These are phyloP conservation scores for Megaceryle torquata DNA, from an alignment of 2,113 vertebrate species.

Conservation along the genomic window DNA sequence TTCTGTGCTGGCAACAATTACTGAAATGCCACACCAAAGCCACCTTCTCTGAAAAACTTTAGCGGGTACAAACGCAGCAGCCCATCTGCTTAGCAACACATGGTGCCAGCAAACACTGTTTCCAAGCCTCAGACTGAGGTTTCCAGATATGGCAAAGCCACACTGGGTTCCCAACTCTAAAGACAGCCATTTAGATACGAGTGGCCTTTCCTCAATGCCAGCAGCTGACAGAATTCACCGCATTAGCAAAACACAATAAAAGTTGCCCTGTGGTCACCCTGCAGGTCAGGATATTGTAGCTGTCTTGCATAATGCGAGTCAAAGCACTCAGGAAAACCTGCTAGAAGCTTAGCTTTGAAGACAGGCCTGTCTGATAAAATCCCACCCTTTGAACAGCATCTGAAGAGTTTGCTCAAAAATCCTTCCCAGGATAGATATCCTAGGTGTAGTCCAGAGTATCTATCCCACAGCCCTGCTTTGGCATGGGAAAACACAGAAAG, in stretches of 20 bases:
- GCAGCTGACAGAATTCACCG: background rate
- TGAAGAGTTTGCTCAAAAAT: background rate
- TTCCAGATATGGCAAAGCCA: background rate
- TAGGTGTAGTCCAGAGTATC: background rate
- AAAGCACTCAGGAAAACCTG: background rate
- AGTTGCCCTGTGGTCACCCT: background rate
- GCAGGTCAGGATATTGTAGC: background rate
- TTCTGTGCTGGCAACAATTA: background rate
- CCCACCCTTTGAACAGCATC: background rate
- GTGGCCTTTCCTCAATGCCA: background rate
- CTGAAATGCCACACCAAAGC: slow-evolving; percentile 35
- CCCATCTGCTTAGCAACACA: slow-evolving; percentile 65
- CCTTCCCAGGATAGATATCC: background rate
- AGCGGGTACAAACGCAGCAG: slow-evolving; percentile 2
- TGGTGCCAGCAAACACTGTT: slow-evolving; percentile 23
- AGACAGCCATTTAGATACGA: background rate
- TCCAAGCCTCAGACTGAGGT: background rate
- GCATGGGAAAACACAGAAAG: background rate
- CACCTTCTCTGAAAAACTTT: slow-evolving; percentile 10
- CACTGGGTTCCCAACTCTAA: background rate
- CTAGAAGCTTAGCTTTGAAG: background rate
- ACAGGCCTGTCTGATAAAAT: background rate
- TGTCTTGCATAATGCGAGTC: background rate
- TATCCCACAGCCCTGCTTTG: background rate
- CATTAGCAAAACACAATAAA: background rate